These are phyloP conservation scores for Lepidocyrtinus sp. DNA, from an alignment of 2,888 invertebrate genomes.

Conservation along the genomic window DNA sequence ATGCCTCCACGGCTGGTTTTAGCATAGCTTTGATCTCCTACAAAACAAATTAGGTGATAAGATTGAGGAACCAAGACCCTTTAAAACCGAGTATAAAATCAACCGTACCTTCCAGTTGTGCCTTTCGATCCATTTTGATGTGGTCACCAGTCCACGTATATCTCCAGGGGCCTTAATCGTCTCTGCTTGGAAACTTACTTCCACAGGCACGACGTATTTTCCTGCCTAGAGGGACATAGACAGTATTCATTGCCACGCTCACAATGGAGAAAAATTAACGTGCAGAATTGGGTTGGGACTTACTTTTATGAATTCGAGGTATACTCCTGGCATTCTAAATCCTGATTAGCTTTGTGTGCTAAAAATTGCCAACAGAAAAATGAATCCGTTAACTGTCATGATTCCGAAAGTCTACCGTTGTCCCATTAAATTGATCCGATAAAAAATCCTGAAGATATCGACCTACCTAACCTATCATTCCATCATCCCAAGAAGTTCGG, in stretches of 20 bases:
- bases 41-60: conserved; percentile 11
- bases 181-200: conserved; percentile 59
- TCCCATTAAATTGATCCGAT: too few relatives aligned
- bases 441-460: too few relatives aligned
- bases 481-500: too few relatives aligned
- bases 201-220: conserved; percentile 63
- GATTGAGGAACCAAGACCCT: neutral
- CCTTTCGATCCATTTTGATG: conserved; percentile 67
- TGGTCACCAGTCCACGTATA: conserved; percentile 33
- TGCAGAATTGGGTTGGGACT: neutral
- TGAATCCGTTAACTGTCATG: too few relatives aligned
- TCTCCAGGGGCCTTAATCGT: conserved; percentile 24
- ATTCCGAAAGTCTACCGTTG: too few relatives aligned
- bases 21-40: conserved; percentile 66
- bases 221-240: too few relatives aligned
- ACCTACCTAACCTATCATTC: too few relatives aligned
- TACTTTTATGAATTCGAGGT: neutral
- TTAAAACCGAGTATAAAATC: conserved; percentile 1
- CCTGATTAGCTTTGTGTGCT: neutral
- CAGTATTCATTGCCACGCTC: too few relatives aligned
- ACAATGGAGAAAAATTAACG: neutral
- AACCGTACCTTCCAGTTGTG: conserved; percentile 67
- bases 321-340: neutral
- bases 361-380: too few relatives aligned
- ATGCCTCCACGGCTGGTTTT: conserved; percentile 65